A percentile compares a stretch with the other conserved stretches of the same genome.
Conservation (phyloP, 1,140 invertebrate genomes). For the Diachasmimorpha longicaudata region DNA sequence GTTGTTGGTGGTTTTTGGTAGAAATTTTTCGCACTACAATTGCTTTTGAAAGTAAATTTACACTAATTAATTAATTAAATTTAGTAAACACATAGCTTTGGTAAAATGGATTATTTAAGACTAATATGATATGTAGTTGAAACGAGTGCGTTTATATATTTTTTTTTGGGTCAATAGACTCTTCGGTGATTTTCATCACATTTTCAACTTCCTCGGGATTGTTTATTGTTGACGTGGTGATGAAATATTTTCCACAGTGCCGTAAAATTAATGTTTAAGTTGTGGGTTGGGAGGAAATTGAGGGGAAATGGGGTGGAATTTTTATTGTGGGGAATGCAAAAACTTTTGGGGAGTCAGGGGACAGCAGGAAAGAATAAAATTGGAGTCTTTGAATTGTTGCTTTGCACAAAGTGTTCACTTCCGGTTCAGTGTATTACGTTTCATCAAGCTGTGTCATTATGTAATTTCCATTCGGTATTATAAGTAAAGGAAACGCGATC, state of each 20-base stretch:
- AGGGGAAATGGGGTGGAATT: too few relatives aligned
- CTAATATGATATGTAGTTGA: neutral
- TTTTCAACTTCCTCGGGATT: slow-evolving; percentile 5
- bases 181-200: neutral
- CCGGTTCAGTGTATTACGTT: slow-evolving; percentile 21
- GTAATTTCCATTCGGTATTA: slow-evolving; percentile 14
- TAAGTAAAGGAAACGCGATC: neutral
- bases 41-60: neutral
- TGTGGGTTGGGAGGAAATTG: too few relatives aligned
- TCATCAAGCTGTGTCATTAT: slow-evolving; percentile 20
- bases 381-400: neutral
- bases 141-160: neutral
- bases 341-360: neutral
- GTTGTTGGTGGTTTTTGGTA: neutral
- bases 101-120: neutral
- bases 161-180: neutral
- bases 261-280: neutral
- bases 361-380: neutral
- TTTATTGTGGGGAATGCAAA: neutral
- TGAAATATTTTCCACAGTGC: neutral
- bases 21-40: neutral
- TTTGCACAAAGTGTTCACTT: slow-evolving; percentile 25
- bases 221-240: neutral
- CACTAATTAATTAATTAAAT: neutral
- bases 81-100: neutral